A percentile compares a stretch with the other conserved stretches of the same genome.
Conservation (phyloP, 2,888 invertebrate species). For the Fragum sueziense region DNA sequence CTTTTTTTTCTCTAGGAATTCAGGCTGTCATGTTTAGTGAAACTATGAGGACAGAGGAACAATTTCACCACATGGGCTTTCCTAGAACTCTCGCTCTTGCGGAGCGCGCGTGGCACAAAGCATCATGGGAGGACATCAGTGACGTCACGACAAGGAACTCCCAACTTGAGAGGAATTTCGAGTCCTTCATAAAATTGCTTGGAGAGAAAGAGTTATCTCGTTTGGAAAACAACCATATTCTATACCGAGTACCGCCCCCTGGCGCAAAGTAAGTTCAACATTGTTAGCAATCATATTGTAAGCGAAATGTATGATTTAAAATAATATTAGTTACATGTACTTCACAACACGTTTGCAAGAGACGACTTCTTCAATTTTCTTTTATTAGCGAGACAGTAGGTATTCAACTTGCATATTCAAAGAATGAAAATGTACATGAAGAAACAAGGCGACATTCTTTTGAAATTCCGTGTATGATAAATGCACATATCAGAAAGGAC, state of each 20-base stretch:
- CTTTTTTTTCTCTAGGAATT: slow-evolving; percentile 70
- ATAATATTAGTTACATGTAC: too few relatives aligned
- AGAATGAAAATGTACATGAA: too few relatives aligned
- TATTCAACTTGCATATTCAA: too few relatives aligned
- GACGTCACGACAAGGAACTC: slow-evolving; percentile 39
- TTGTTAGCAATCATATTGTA: too few relatives aligned
- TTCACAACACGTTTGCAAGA: too few relatives aligned
- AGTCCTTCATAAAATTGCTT: slow-evolving; percentile 68
- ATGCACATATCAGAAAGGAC: too few relatives aligned
- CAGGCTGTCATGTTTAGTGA: slow-evolving; percentile 76
- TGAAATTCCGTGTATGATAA: too few relatives aligned
- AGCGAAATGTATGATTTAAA: too few relatives aligned
- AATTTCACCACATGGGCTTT: slow-evolving; percentile 69
- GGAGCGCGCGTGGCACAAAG: slow-evolving; percentile 78
- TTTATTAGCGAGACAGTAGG: too few relatives aligned
- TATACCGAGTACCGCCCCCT: slow-evolving; percentile 71
- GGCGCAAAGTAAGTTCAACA: slow-evolving; percentile 71
- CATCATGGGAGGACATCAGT: slow-evolving; percentile 70
- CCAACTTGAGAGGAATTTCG: slow-evolving; percentile 62
- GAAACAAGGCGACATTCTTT: too few relatives aligned
- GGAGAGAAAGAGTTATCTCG: slow-evolving; percentile 69
- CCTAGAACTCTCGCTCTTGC: slow-evolving; percentile 76
- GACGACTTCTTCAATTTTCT: too few relatives aligned
- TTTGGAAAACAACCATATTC: slow-evolving; percentile 64
- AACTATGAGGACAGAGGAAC: slow-evolving; percentile 61